Base-by-base conservation (phyloP, 2,888 invertebrate species). In the Charanyca ferruginea region DNA sequence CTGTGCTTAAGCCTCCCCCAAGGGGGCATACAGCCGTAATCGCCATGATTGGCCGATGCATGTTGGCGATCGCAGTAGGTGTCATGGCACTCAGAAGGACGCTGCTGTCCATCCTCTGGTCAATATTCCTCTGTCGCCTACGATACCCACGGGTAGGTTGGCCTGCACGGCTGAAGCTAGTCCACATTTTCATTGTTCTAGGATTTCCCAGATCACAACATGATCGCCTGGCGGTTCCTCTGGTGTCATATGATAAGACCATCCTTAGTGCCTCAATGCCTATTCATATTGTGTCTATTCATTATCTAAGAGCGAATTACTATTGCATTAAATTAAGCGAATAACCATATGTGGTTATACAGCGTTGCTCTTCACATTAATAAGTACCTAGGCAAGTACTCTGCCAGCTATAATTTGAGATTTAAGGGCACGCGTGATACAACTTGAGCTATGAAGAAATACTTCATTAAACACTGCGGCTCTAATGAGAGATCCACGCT, bases 361-460 rank as follows among this genome's bases (percentile, higher is more conserved):
- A 49, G 51, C 22, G 54, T 70, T 75, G 74, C 38, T 65, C 38
- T 61, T 62, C 53, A 45, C 54, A 70, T 74, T 70, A 73, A 63
- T 57, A 53, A 65, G 54, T 42, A 32, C 32, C 32, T 32, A 32
- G 57, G 44, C 73, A 63, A 73, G 58, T 58, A 70, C 53, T 70
- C 49, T 65, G 70, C 38, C 70, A 74, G 22, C 13, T 25, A 58
- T 13, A 20, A 41, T 23, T 20, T 47, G 51, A 58, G 64, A 74
- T 64, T 58, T 75, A 69, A 70, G 70, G 64, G 58, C n/a, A n/a
- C n/a, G n/a, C 75, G 45, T 23, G 60, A 62, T 75, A 45, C 60
- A 61, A 53, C 11, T 57, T 73, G 53, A 64, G 54, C 73, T 61
- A 57, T 69, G 63, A 53, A 64, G 69, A 74, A 69, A 64, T 48